A percentile compares a stretch with the other conserved stretches of the same genome.
Evolutionary conservation across 2,113 vertebrate genomes (phyloP).

Genomic region (Hyperopisus bebe): DNA sequence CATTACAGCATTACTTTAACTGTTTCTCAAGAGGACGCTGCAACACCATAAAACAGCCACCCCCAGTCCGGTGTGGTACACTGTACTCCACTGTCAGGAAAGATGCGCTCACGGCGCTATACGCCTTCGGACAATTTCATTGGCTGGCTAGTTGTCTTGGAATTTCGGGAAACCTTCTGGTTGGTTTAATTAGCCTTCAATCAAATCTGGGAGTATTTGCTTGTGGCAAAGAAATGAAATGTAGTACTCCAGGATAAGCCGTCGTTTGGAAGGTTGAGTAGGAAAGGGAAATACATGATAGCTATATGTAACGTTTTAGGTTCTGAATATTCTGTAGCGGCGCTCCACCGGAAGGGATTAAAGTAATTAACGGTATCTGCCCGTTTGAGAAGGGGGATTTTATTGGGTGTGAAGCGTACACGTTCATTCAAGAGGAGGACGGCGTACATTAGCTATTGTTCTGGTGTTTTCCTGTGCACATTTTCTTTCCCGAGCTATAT

Average conservation of each 20-base stretch:
- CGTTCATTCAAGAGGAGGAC: slow-evolving; percentile 31
- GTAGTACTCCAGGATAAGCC: slow-evolving; percentile 41
- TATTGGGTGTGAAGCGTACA: slow-evolving; percentile 29
- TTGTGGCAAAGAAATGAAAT: slow-evolving; percentile 55
- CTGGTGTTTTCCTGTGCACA: slow-evolving; percentile 46
- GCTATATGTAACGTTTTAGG: background rate
- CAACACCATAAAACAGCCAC: background rate
- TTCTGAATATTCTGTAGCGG: background rate
- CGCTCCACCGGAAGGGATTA: slow-evolving; percentile 27
- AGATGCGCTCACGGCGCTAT: background rate
- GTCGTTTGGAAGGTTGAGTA: slow-evolving; percentile 24
- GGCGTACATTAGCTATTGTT: slow-evolving; percentile 60
- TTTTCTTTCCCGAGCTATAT: slow-evolving; percentile 54
- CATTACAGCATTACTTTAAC: background rate
- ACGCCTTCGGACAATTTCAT: slow-evolving; percentile 39
- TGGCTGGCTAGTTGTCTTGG: slow-evolving; percentile 20
- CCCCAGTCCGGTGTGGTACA: background rate
- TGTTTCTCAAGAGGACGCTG: slow-evolving; percentile 33
- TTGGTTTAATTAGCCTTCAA: slow-evolving; percentile 43
- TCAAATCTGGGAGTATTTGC: slow-evolving; percentile 45
- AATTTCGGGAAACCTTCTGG: slow-evolving; percentile 5
- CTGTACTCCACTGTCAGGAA: background rate
- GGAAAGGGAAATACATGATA: background rate
- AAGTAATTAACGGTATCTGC: background rate
- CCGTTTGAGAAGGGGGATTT: slow-evolving; percentile 28